Evolutionary conservation across 2,113 vertebrate species (phyloP).

Genomic region (Balaeniceps rex): DNA sequence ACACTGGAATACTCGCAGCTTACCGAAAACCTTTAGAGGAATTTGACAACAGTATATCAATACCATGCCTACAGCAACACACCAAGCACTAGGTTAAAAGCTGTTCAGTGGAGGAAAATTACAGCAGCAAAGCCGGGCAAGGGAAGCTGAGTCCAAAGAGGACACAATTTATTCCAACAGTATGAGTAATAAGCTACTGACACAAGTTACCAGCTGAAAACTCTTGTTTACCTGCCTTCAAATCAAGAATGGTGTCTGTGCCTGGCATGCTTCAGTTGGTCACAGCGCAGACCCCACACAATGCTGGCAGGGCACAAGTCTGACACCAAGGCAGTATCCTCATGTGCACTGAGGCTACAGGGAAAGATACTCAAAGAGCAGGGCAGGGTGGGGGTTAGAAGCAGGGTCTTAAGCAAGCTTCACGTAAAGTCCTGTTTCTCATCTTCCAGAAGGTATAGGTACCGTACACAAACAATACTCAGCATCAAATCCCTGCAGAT

Average conservation of each 20-base stretch:
- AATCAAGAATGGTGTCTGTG: neutral
- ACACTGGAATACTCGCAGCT: neutral
- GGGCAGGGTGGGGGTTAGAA: neutral
- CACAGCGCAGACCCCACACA: rapidly evolving
- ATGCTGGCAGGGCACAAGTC: neutral
- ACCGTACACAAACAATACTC: neutral
- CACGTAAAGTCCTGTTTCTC: neutral
- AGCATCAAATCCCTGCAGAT: neutral
- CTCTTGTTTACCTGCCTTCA: neutral
- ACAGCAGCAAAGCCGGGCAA: neutral
- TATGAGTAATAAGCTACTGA: neutral
- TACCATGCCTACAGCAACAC: neutral
- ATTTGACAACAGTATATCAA: neutral
- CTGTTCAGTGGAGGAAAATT: neutral
- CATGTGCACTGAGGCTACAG: neutral
- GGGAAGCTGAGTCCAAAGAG: neutral
- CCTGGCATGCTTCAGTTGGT: no score
- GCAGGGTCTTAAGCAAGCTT: neutral
- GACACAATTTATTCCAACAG: neutral
- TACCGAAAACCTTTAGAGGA: neutral
- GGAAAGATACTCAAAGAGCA: neutral
- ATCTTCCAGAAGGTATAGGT: neutral
- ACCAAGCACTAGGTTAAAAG: neutral
- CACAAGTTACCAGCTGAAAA: neutral
- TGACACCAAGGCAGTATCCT: neutral